These are phyloP conservation scores for Fulmarus glacialis DNA, from an alignment of 2,113 vertebrate species.

Conservation along the genomic window DNA sequence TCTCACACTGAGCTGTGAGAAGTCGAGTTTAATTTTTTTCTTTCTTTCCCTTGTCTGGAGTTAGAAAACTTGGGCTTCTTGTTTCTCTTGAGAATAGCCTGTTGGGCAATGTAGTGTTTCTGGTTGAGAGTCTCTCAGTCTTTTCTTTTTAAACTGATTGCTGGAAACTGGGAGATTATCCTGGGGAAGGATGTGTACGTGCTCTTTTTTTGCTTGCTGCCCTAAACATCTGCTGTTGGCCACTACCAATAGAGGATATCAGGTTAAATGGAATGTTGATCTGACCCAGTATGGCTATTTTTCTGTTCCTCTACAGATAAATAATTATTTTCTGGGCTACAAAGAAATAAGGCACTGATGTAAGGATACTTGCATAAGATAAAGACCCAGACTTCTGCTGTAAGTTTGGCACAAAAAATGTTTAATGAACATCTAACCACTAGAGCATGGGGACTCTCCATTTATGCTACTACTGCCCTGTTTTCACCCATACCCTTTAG, in stretches of 20 bases:
- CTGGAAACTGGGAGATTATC: not conserved
- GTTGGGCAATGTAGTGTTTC: not conserved
- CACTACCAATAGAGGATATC: not conserved
- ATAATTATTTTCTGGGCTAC: not conserved
- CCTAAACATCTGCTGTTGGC: not conserved
- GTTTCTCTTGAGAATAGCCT: not conserved
- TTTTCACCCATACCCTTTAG: not conserved
- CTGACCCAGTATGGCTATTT: not conserved
- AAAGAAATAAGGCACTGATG: not conserved
- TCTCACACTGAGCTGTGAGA: fast-evolving
- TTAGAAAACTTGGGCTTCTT: not conserved
- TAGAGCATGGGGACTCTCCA: not conserved
- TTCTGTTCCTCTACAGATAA: not conserved
- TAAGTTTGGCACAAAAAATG: not conserved
- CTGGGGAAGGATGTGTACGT: not conserved
- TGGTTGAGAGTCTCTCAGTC: not conserved
- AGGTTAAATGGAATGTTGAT: not conserved
- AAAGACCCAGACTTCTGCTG: not conserved
- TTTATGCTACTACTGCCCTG: not conserved
- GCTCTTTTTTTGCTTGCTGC: not conserved
- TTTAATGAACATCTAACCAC: not conserved
- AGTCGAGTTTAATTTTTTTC: not conserved
- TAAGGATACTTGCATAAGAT: not conserved
- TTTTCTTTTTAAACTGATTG: not conserved
- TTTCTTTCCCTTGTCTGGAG: not conserved